Evolutionary conservation across 1,140 invertebrate species (phyloP), one percentile per base, ranked within the genome.

Genomic region (Meteorus sp.): DNA sequence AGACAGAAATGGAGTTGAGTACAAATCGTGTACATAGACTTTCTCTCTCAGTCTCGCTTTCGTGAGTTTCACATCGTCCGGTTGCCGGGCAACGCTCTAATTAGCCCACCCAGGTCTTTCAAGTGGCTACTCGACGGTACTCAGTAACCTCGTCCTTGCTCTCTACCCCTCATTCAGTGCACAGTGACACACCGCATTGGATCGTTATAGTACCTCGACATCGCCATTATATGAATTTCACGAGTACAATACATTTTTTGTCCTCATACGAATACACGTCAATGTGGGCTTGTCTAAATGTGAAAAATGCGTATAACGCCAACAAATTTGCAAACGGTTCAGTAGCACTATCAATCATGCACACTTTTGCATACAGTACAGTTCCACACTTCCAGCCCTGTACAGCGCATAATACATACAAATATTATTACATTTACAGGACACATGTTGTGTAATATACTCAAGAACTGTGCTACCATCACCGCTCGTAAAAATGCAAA

Each of bases 71-170:
- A 73, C 67, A 52, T 39, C 57, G 47, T 55, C 52, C 41, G 72
- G 78, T 80, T 77, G 75, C 78, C 69, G 71, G 68, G 78, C 77
- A 80, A 80, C 78, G 71, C 69, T 74, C 74, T 80, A 78, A 80
- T 80, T 79, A 80, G 77, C 75, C 76, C 77, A 78, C 71, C 75
- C 76, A 73, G 74, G 76, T 78, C 76, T 78, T 76, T 79, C 58
- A 71, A 80, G 78, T 78, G 76, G 78, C 74, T 78, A 80, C 76
- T 80, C 70, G 41, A 57, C 69, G 66, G 75, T 75, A 75, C 73
- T 78, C 73, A 72, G 66, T 72, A 74, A 70, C 69, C 69, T 70
- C 41, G 29, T 41, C 31, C 56, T 37, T n/a, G n/a, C n/a, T n/a
- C n/a, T 22, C 39, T 48, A 47, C 13, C 27, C 31, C 39, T 22